A percentile compares a stretch with the other conserved stretches of the same genome.
Evolutionary conservation across 1,140 invertebrate genomes (phyloP).

Genomic region (Alviniconcha marisindica): DNA sequence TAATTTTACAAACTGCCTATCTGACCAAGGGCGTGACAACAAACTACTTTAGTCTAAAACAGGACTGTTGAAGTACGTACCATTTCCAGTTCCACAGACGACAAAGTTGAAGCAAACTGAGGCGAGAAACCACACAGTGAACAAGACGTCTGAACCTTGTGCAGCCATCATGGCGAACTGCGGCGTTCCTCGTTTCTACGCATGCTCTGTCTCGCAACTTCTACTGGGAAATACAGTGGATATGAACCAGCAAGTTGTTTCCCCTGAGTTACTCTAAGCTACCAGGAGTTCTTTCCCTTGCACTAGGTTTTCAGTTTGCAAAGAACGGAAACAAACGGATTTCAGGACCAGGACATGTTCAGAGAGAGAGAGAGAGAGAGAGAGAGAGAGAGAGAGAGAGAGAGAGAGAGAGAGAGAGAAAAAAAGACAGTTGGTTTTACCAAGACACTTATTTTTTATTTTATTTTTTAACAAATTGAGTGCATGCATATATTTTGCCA

Average conservation of each 20-base stretch:
- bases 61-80: no score
- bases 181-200: neutral
- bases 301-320: neutral
- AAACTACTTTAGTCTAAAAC: no score
- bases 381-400: neutral
- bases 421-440: neutral
- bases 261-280: slow-evolving; percentile 10
- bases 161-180: slow-evolving; percentile 36
- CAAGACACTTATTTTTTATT: no score
- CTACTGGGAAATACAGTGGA: neutral
- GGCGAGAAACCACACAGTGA: neutral
- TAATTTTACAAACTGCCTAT: no score
- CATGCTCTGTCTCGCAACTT: neutral
- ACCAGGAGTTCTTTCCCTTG: neutral
- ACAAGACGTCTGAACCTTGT: neutral
- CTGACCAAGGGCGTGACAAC: no score
- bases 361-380: neutral
- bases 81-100: neutral
- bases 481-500: no score
- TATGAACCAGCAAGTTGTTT: slow-evolving; percentile 10
- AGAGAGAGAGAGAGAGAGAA: neutral
- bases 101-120: neutral
- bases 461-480: neutral
- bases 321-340: no score
- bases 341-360: no score